Conservation (phyloP, 1,140 invertebrate genomes). For the Colletes latitarsis region DNA sequence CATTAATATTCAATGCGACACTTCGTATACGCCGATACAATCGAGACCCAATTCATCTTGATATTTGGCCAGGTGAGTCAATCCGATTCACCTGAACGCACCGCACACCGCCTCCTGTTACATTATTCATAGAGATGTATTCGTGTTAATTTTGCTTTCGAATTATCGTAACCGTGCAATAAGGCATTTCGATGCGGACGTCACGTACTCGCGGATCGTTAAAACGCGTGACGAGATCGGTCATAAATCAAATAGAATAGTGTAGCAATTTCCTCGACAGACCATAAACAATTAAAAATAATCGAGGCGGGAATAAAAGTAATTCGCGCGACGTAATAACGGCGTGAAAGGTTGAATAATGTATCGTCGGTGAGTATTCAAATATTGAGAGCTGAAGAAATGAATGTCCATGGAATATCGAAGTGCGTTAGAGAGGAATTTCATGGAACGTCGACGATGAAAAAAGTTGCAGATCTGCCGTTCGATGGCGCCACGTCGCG, state of each 20-base stretch:
- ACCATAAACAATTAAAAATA: not conserved
- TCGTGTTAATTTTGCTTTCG: slow-evolving; percentile 26
- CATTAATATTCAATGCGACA: slow-evolving; percentile 20
- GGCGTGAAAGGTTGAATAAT: not conserved
- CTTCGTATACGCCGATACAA: slow-evolving; percentile 16
- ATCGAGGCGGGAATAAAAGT: slow-evolving; percentile 13
- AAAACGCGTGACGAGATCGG: not conserved
- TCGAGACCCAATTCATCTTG: slow-evolving; percentile 31
- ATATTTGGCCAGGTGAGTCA: slow-evolving; percentile 40
- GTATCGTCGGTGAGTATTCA: not conserved
- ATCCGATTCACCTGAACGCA: not conserved
- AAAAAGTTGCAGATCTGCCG: not conserved
- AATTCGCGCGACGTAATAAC: not conserved
- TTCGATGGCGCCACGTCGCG: slow-evolving; percentile 13
- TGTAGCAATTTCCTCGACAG: not conserved
- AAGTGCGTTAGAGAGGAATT: not conserved
- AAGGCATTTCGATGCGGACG: not conserved
- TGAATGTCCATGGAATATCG: not conserved
- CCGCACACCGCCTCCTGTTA: not conserved
- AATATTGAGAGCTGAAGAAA: not conserved
- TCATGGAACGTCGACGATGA: too few relatives aligned
- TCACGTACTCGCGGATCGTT: not conserved
- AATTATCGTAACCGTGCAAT: not conserved
- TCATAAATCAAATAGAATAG: slow-evolving; percentile 7
- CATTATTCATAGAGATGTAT: slow-evolving; percentile 26